Percentiles rank a stretch among this genome's conserved stretches.
Evolutionary conservation across 2,888 invertebrate genomes (phyloP).

Genomic region (Prenolepis imparis): DNA sequence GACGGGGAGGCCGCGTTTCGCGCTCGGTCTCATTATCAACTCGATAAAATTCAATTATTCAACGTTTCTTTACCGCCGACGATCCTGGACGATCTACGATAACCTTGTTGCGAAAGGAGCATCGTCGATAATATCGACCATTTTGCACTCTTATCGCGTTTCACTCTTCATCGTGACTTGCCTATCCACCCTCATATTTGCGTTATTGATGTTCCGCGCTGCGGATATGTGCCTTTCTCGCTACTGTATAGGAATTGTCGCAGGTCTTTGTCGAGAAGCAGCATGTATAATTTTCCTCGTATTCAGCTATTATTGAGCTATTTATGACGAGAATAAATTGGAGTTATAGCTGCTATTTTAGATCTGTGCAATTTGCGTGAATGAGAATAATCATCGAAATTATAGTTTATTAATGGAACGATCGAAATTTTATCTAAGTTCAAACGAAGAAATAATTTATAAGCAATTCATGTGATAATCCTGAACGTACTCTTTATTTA

Average conservation of each 20-base stretch:
- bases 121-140: conserved; percentile 54
- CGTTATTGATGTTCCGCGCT: conserved; percentile 23
- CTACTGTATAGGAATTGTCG: background rate
- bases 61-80: conserved; percentile 18
- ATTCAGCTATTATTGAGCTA: background rate
- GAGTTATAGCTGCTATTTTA: background rate
- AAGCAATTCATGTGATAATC: background rate
- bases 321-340: background rate
- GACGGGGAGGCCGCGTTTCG: background rate
- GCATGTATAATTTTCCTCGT: background rate
- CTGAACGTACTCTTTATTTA: background rate
- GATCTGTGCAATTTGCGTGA: background rate
- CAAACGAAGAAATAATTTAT: background rate
- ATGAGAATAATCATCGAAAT: background rate
- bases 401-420: background rate
- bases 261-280: background rate
- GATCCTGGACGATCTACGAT: conserved; percentile 44
- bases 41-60: conserved; percentile 72
- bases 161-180: background rate
- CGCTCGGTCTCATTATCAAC: conserved; percentile 55
- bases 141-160: conserved; percentile 38
- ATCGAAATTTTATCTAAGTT: background rate
- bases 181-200: background rate
- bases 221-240: too few species aligned
- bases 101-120: conserved; percentile 26